Conservation (phyloP, 2,113 vertebrate genomes). For the Phalacrocorax carbo region DNA sequence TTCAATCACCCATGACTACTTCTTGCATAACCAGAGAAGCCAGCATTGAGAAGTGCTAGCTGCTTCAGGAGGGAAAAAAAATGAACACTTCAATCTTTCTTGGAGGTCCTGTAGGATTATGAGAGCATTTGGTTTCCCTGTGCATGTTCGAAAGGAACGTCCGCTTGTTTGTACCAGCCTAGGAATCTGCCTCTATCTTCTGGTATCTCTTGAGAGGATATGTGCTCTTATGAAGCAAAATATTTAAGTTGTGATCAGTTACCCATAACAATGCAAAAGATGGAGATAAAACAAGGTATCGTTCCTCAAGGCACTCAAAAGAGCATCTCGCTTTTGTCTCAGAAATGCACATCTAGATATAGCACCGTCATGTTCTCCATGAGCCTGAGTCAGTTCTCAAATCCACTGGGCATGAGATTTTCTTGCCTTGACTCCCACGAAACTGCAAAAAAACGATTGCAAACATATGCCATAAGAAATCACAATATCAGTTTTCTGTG, state of each 20-base stretch:
- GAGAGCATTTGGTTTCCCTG: not conserved
- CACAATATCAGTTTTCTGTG: not conserved
- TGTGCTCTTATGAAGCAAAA: not conserved
- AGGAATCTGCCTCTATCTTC: not conserved
- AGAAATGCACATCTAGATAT: not conserved
- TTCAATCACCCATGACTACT: not conserved
- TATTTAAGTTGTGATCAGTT: not conserved
- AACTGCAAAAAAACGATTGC: not conserved
- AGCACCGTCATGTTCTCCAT: not conserved
- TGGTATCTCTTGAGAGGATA: not conserved
- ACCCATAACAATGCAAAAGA: not conserved
- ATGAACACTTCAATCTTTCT: not conserved
- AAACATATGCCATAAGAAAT: not conserved
- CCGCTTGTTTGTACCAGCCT: conserved; percentile 38
- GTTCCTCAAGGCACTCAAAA: not conserved
- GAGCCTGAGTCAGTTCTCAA: not conserved
- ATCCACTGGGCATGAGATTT: not conserved
- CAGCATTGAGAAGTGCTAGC: not conserved
- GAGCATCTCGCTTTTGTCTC: not conserved
- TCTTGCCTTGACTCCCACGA: not conserved
- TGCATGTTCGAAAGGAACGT: conserved; percentile 1
- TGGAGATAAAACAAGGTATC: not conserved
- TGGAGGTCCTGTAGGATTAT: not conserved
- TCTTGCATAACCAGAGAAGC: not conserved
- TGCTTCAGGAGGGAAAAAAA: not conserved